A percentile compares a stretch with the other conserved stretches of the same genome.
Conservation (phyloP, 2,888 invertebrate species). For the Folsomia candida region DNA sequence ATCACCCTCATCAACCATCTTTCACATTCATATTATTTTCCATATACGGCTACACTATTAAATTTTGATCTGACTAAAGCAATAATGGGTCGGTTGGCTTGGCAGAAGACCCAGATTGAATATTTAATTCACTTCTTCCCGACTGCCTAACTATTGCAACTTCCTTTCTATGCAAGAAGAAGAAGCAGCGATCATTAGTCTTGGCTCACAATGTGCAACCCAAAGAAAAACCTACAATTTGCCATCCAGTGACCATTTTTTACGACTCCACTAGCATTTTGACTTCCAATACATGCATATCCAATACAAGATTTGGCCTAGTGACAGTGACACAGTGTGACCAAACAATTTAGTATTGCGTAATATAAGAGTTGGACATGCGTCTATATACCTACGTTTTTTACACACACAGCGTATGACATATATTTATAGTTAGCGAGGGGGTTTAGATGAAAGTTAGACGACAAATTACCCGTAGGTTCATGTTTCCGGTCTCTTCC, state of each 20-base stretch:
- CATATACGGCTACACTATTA: conserved; percentile 1
- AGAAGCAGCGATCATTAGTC: neutral
- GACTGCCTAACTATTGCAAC: no score
- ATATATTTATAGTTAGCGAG: no score
- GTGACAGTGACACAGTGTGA: conserved; percentile 42
- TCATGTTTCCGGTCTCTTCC: conserved; percentile 51
- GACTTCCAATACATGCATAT: neutral
- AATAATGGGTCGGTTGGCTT: neutral
- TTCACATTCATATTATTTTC: neutral
- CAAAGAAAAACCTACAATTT: conserved; percentile 2
- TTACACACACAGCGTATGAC: no score
- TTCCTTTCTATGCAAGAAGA: neutral
- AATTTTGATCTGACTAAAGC: neutral
- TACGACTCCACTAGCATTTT: neutral
- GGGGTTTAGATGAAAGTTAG: conserved; percentile 16
- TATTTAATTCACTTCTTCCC: neutral
- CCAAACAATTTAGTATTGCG: conserved; percentile 36
- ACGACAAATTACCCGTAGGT: conserved; percentile 45
- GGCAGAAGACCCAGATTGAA: neutral
- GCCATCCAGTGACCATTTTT: neutral
- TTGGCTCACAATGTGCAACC: neutral
- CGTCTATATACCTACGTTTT: no score
- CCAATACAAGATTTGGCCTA: conserved; percentile 18
- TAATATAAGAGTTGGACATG: neutral
- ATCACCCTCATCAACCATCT: neutral